Conservation (phyloP, 2,113 vertebrate genomes). For the Chionomys nivalis region DNA sequence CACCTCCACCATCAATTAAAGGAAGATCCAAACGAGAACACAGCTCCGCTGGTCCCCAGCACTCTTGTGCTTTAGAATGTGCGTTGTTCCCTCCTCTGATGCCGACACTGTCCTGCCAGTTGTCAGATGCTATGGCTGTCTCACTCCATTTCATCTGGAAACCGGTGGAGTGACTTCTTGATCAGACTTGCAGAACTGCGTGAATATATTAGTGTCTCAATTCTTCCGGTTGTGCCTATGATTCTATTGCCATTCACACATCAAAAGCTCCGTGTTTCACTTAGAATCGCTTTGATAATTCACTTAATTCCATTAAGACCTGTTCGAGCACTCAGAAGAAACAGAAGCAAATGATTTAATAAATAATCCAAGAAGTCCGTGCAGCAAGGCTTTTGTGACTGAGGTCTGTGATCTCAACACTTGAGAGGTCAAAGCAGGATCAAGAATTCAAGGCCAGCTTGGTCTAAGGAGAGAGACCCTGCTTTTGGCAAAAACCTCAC, state of each 20-base stretch:
- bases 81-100: not conserved
- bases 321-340: not conserved
- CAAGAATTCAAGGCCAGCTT: not conserved
- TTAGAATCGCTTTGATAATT: not conserved
- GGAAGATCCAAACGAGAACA: not conserved
- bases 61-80: not conserved
- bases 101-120: accelerated
- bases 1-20: not conserved
- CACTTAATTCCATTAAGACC: too few relatives aligned
- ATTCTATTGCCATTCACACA: not conserved
- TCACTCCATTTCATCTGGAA: not conserved
- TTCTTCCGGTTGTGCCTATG: not conserved
- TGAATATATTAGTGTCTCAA: not conserved
- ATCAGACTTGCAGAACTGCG: not conserved
- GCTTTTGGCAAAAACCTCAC: not conserved
- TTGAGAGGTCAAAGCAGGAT: not conserved
- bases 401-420: too few relatives aligned
- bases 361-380: not conserved
- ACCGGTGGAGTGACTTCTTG: not conserved
- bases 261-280: not conserved
- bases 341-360: not conserved
- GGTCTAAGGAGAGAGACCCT: not conserved
- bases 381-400: too few relatives aligned
- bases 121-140: not conserved
- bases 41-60: too few relatives aligned